Evolutionary conservation across 1,140 invertebrate species (phyloP).

Genomic region (Arion vulgaris): DNA sequence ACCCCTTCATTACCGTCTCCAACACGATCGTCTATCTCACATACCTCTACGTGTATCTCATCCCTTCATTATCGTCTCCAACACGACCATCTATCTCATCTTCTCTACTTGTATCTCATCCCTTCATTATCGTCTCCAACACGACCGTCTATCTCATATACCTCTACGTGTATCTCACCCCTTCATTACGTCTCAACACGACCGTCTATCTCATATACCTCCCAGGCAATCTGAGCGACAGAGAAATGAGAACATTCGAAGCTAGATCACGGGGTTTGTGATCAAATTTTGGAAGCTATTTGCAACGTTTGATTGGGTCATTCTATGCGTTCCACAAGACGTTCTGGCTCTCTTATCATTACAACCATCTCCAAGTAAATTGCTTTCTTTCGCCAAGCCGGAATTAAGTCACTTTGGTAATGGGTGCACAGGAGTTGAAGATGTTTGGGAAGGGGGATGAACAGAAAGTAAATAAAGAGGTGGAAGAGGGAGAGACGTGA

Average conservation of each 20-base stretch:
- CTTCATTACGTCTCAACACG: background rate
- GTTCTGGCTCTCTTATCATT: background rate
- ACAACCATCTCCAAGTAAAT: background rate
- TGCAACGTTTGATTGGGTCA: background rate
- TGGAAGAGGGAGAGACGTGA: background rate
- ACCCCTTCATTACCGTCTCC: no score
- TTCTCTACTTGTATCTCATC: no score
- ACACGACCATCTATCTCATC: no score
- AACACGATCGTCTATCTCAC: no score
- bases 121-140: no score
- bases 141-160: no score
- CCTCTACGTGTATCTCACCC: background rate
- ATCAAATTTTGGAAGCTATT: background rate
- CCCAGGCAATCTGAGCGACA: background rate
- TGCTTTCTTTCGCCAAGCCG: background rate
- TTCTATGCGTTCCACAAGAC: background rate
- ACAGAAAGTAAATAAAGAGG: background rate
- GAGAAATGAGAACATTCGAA: background rate
- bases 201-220: background rate
- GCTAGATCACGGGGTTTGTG: background rate
- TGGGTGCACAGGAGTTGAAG: background rate
- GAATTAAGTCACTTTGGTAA: background rate
- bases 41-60: no score
- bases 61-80: no score
- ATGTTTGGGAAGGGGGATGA: background rate